Base-by-base conservation (phyloP, 2,888 invertebrate genomes). In the Cremastinae sp. region DNA sequence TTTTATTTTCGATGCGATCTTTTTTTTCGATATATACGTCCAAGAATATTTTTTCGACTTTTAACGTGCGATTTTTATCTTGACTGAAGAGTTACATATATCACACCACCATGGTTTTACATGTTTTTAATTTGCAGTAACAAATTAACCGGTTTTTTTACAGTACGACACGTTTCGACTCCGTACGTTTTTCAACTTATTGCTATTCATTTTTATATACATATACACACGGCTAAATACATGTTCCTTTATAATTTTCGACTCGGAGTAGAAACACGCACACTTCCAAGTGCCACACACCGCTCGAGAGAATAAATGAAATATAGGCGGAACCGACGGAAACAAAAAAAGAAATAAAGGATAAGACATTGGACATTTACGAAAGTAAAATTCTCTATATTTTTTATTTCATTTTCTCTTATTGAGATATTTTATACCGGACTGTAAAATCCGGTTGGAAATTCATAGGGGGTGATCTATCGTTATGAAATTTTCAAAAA, bases 251-350 rank as follows among this genome's bases (percentile, higher is more conserved):
- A 2, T 28, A 28, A 28, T 28, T 39, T 28, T 70, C 55, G 7
- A n/a, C 8, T 49, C 18, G 37, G 18, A 22, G 37, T 12, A 22
- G 22, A 51, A 9, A 51, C 68, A 55, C 58, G 61, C 61, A 58
- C 72, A 39, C 59, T 69, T 58, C 45, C n/a, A n/a, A 47, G 64
- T n/a, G n/a, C n/a, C 62, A 70, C 65, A 61, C 59, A 64, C 37
- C 39, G 59, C 53, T 35, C 59, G 69, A 45, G 41, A 73, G 41
- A 59, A 75, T 66, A 59, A 78, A 72, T 64, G 56, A 68, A 65
- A 68, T 61, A 69, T 75, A 51, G 72, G 71, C 62, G 55, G 68
- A 72, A 75, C 47, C 55, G 78, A 69, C 69, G 53, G 49, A 73
- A 59, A 68, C 58, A 53, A 41, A 47, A 51, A 49, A 62, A 64